Evolutionary conservation across 2,888 invertebrate genomes (phyloP).

Genomic region (Gnatocerus cornutus): DNA sequence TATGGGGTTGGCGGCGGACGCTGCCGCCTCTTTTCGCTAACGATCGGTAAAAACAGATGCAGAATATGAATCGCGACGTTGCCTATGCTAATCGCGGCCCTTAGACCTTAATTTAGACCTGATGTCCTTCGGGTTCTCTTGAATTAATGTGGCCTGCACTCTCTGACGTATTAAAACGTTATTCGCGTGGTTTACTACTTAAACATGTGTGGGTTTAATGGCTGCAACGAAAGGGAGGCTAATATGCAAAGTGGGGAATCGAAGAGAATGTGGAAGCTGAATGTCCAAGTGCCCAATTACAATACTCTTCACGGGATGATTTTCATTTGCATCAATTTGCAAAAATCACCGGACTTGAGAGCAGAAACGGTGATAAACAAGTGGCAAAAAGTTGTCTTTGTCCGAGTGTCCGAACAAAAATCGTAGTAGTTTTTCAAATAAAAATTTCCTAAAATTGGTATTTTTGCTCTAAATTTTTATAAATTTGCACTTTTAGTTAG

Average conservation of each 20-base stretch:
- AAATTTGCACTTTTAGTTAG: too few species aligned
- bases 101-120: constrained; percentile 65
- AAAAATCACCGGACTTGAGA: too few species aligned
- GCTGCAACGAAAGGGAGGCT: constrained; percentile 28
- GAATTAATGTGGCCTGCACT: constrained; percentile 64
- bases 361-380: too few species aligned
- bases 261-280: constrained; percentile 11
- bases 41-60: constrained; percentile 61
- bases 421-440: too few species aligned
- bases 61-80: constrained; percentile 62
- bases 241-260: constrained; percentile 29
- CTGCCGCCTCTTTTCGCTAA: constrained; percentile 51
- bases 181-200: constrained; percentile 57
- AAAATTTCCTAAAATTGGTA: too few species aligned
- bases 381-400: too few species aligned
- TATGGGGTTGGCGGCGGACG: constrained; percentile 45
- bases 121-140: constrained; percentile 63
- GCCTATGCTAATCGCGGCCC: constrained; percentile 65
- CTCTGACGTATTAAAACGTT: constrained; percentile 60
- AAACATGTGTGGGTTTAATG: constrained; percentile 58
- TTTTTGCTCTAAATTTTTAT: too few species aligned
- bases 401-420: too few species aligned
- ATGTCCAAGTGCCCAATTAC: constrained; percentile 9
- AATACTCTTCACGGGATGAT: background rate
- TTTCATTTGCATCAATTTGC: too few species aligned